Base-by-base conservation (phyloP, 2,113 vertebrate genomes). In the Anguilla japonica region DNA sequence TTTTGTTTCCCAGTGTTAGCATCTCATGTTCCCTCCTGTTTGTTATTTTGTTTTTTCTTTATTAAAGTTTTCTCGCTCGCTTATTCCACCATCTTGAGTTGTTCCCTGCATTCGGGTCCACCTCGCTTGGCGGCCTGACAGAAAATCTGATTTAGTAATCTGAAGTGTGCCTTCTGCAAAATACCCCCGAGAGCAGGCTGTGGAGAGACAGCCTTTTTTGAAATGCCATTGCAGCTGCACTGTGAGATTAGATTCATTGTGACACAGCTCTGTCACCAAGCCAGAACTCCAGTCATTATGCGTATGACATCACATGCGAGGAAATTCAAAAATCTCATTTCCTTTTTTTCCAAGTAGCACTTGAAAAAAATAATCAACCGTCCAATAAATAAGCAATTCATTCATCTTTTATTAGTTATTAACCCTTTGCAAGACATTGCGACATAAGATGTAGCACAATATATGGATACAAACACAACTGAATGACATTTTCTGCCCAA, bases 171-270 rank as follows among this genome's bases (percentile, higher is more conserved):
- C 43, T 53, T 53, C 50, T 53, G 50, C 13, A 53, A 53, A 6
- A 14, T 53, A 11, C 50, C 50, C 50, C 13, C 13, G 50, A 53
- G 50, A 53, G 60, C 7, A 3, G 5, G 22, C 22, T 26, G 22
- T 67, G 8, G 60, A 67, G 20, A 67, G 20, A 22, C 20, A 53
- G 50, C 34, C 34, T 46, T 60, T 60, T 7, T 6, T 2, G 18
- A 56, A 40, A 39, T 63, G 29, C 39, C 82, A 60, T 22, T 60
- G 83, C 39, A 84, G 57, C 83, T 84, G 83, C 57, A 67, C 53
- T 40, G 8, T 39, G 9, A 8, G 26, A 39, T 60, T 34, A 83
- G 16, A 39, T n/a, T 50, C 53, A 39, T 14, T 57, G 56, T 83
- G 3, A 57, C n/a, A 57, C 83, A 20, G 83, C 34, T 60, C 57